Evolutionary conservation across 2,888 invertebrate species (phyloP).

Genomic region (Morpho deidamia): DNA sequence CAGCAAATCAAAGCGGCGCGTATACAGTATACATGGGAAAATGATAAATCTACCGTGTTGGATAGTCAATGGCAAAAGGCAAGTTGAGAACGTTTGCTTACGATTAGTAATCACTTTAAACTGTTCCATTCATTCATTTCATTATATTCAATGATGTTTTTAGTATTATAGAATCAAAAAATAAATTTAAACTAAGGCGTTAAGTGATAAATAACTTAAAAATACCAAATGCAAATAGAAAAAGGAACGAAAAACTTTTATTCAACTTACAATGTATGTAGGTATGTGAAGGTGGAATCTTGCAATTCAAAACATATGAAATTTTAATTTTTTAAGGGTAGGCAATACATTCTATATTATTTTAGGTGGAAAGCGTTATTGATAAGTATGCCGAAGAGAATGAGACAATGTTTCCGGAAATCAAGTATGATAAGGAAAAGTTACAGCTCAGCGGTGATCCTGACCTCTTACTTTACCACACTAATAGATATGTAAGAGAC

Average conservation of each 20-base stretch:
- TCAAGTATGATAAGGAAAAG: slow-evolving; percentile 36
- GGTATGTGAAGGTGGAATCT: too few species aligned
- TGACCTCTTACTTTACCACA: slow-evolving; percentile 45
- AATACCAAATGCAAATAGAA: too few species aligned
- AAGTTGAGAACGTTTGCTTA: background rate
- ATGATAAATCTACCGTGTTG: slow-evolving; percentile 38
- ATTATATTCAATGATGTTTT: too few species aligned
- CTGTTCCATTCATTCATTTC: too few species aligned
- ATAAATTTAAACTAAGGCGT: too few species aligned
- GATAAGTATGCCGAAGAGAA: slow-evolving; percentile 40
- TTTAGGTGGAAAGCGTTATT: slow-evolving; percentile 44
- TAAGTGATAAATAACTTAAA: too few species aligned
- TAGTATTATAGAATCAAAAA: too few species aligned
- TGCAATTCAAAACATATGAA: too few species aligned
- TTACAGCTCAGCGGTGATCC: slow-evolving; percentile 36
- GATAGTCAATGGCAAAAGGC: slow-evolving; percentile 49
- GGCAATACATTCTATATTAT: background rate
- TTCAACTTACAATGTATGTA: too few species aligned
- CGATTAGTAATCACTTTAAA: background rate
- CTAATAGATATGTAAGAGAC: slow-evolving; percentile 47
- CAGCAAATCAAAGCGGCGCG: slow-evolving; percentile 32
- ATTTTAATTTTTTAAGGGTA: too few species aligned
- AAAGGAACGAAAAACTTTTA: too few species aligned
- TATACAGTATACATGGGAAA: slow-evolving; percentile 46
- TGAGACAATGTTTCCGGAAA: slow-evolving; percentile 35